phyloP scores from a whole-genome alignment of 2,888 invertebrate species.

The Aporophyla nigra region DNA sequence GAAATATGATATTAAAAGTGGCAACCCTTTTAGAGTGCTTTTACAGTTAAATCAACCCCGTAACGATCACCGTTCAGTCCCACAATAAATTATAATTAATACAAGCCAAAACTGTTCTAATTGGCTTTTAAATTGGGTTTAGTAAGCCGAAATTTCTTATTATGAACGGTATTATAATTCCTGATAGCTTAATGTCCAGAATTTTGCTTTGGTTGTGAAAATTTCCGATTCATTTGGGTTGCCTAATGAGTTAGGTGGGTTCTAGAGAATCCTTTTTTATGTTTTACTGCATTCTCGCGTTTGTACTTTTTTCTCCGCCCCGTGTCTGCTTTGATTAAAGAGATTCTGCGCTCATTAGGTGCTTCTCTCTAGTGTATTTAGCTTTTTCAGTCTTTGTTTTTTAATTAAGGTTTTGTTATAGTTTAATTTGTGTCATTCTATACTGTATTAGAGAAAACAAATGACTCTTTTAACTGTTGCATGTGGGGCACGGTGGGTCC shows the following conservation, averaged over 20 bases:
- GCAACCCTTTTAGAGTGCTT: conserved; percentile 26
- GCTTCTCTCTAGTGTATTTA: neutral
- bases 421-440: neutral
- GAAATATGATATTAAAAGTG: conserved; percentile 22
- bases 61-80: conserved; percentile 27
- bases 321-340: conserved; percentile 39
- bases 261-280: conserved; percentile 4
- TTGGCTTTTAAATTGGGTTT: conserved; percentile 52
- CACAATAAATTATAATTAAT: conserved; percentile 55
- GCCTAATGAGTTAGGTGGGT: conserved; percentile 4
- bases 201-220: conserved; percentile 11
- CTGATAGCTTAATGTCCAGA: conserved; percentile 16
- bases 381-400: neutral
- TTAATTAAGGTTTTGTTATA: neutral
- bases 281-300: conserved; percentile 4
- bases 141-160: conserved; percentile 46
- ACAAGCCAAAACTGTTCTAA: conserved; percentile 44
- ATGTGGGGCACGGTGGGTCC: neutral
- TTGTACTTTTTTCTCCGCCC: conserved; percentile 14
- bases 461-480: neutral
- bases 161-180: conserved; percentile 38
- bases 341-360: conserved; percentile 19
- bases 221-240: neutral
- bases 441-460: neutral
- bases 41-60: conserved; percentile 27